A percentile compares a stretch with the other conserved stretches of the same genome.
Evolutionary conservation across 2,888 invertebrate genomes (phyloP).

Genomic region (Chrysopilus asiliformis): DNA sequence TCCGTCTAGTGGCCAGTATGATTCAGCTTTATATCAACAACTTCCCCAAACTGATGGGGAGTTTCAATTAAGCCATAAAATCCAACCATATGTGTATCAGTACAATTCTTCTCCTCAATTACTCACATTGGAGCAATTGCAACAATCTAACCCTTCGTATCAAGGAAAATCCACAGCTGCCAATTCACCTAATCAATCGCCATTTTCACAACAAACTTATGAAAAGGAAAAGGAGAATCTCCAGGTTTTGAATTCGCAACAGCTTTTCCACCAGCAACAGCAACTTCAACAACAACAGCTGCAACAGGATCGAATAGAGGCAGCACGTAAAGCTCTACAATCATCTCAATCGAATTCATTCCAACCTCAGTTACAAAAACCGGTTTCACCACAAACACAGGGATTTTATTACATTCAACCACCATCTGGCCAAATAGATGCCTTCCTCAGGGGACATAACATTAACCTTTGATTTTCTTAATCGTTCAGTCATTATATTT

Average conservation of each 20-base stretch:
- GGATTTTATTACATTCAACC: conserved; percentile 48
- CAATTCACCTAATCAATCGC: conserved; percentile 34
- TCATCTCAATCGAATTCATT: conserved; percentile 29
- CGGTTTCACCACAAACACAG: conserved; percentile 23
- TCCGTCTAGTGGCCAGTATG: conserved; percentile 62
- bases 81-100: conserved; percentile 59
- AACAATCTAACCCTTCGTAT: conserved; percentile 31
- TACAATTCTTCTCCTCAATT: conserved; percentile 36
- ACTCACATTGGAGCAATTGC: conserved; percentile 45
- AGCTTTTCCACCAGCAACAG: conserved; percentile 52
- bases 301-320: conserved; percentile 43
- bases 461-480: too few relatives aligned
- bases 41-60: conserved; percentile 61
- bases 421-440: conserved; percentile 57
- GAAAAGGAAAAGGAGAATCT: conserved; percentile 49
- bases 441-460: conserved; percentile 61
- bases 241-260: conserved; percentile 48
- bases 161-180: conserved; percentile 19
- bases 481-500: too few relatives aligned
- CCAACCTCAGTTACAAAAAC: conserved; percentile 28
- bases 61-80: conserved; percentile 55
- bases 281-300: conserved; percentile 53
- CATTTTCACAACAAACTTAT: conserved; percentile 25
- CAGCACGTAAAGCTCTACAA: conserved; percentile 37
- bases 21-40: conserved; percentile 62